Base-by-base conservation (phyloP, 2,888 invertebrate genomes). In the Dicranocentrus wangi region DNA sequence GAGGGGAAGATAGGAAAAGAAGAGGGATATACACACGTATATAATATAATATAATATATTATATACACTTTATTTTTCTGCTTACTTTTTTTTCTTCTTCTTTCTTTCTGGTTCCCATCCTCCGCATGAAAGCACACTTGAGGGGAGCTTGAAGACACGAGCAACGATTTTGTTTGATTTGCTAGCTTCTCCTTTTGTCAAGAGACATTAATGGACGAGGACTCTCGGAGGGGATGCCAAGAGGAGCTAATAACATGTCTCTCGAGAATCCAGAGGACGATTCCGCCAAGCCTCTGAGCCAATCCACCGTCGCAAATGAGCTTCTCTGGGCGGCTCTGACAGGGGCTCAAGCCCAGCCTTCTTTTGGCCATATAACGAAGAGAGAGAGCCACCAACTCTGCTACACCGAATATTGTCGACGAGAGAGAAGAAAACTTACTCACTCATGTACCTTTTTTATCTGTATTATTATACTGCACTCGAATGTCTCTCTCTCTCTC, bases 171-270 rank as follows among this genome's bases (percentile, higher is more conserved):
- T 85, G 84, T 85, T 85, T 85, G 85, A 86, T 85, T 86, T 86
- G 84, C 84, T 85, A 83, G 84, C 85, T 85, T 85, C 85, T 85
- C 47, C 82, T 85, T 85, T 84, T 84, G 84, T 86, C 84, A 85
- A 85, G 85, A 85, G 84, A 85, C 84, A 84, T 86, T 86, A 86
- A 85, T 85, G 86, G 85, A 85, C 84, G 85, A 86, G 86, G 84
- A 81, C 82, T 81, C 82, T 83, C 83, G 75, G 85, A 84, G 84
- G 85, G 85, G 82, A 84, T 84, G 86, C 85, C 84, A 82, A 85
- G 85, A 86, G 85, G 82, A 85, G 85, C 86, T 85, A 86, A 86
- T 86, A 86, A 86, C 86, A 86, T 84, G 82, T 85, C 85, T 86
- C 85, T 86, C 83, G 85, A 86, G 85, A 85, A 81, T 83, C 84